phyloP scores from a whole-genome alignment of 2,113 vertebrate genomes.

The Prietella phreatophila region DNA sequence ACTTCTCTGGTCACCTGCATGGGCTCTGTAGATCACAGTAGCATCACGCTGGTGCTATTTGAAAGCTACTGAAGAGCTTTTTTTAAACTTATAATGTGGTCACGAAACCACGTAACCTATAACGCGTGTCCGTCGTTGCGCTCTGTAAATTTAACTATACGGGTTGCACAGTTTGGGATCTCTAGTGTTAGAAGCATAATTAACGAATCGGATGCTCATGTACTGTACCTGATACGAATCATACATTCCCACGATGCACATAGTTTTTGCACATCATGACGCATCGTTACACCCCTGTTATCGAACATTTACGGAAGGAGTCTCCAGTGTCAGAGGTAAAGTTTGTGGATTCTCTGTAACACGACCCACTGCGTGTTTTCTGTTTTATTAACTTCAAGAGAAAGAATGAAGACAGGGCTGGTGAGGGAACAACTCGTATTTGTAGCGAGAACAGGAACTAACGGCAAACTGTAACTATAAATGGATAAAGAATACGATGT shows the following conservation, averaged over 20 bases:
- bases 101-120: not conserved
- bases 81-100: not conserved
- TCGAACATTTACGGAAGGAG: not conserved
- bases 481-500: not conserved
- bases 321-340: not conserved
- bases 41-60: too few species aligned
- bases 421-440: not conserved
- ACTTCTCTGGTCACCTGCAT: too few species aligned
- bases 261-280: too few species aligned
- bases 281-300: not conserved
- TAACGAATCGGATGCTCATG: not conserved
- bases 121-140: not conserved
- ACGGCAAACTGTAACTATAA: not conserved
- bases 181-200: not conserved
- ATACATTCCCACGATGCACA: too few species aligned
- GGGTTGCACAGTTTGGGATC: not conserved
- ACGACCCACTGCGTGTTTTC: not conserved
- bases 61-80: too few species aligned
- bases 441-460: not conserved
- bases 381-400: not conserved
- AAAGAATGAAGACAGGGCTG: not conserved
- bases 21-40: too few species aligned
- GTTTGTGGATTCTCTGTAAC: not conserved
- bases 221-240: too few species aligned
- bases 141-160: not conserved